Evolutionary conservation across 2,113 vertebrate genomes (phyloP).

Genomic region (Myodes glareolus): DNA sequence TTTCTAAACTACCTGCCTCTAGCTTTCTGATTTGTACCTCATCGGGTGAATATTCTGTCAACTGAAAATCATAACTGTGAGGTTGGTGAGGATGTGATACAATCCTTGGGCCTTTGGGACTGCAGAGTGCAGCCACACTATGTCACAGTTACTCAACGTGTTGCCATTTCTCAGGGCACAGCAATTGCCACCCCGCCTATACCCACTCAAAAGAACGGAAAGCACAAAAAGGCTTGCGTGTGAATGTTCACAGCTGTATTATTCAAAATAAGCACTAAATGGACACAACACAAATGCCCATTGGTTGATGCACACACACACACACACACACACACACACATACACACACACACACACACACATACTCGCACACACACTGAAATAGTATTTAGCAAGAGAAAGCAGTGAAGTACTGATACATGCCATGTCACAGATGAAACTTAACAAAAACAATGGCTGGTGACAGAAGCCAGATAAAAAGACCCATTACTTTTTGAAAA

Average conservation of each 20-base stretch:
- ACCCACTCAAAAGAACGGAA: neutral
- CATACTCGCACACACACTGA: neutral
- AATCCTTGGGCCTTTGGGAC: neutral
- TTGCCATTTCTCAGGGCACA: neutral
- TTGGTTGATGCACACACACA: neutral
- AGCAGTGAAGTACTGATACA: neutral
- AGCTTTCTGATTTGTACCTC: neutral
- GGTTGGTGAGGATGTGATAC: neutral
- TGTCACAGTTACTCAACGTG: conserved; percentile 33
- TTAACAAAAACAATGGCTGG: neutral
- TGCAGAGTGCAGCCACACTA: neutral
- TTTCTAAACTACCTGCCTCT: neutral
- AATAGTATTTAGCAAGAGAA: conserved; percentile 13
- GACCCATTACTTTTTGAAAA: neutral
- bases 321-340: neutral
- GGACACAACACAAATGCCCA: neutral
- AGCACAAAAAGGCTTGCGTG: neutral
- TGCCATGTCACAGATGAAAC: neutral
- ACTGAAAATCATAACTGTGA: neutral
- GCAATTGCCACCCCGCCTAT: neutral
- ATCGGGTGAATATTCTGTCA: neutral
- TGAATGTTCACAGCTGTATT: neutral
- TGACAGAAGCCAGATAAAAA: neutral
- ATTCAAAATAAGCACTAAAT: neutral
- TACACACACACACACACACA: neutral